Conservation (phyloP, 2,113 vertebrate genomes). For the Dasyurus viverrinus region DNA sequence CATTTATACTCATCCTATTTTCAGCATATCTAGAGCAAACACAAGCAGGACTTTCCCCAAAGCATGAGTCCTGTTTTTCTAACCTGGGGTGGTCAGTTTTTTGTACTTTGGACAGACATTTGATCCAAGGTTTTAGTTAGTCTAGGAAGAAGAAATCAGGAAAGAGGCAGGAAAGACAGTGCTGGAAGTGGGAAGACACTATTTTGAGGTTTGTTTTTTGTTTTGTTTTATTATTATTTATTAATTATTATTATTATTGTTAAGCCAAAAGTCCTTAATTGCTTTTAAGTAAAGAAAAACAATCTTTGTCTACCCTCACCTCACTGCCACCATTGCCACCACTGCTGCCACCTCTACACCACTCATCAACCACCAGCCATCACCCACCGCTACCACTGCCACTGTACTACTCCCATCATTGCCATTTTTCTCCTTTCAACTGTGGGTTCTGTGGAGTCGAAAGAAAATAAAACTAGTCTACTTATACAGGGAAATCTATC, state of each 20-base stretch:
- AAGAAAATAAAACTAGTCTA: conserved; percentile 48
- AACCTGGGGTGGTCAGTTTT: not conserved
- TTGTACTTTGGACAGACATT: conserved; percentile 7
- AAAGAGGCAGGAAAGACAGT: conserved; percentile 9
- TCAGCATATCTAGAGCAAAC: not conserved
- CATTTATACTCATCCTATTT: conserved; percentile 25
- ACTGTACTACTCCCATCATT: not conserved
- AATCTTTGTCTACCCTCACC: conserved; percentile 31
- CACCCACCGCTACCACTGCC: too few relatives aligned
- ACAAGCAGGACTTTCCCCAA: not conserved
- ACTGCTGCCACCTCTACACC: not conserved
- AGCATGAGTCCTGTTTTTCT: not conserved
- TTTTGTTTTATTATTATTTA: too few relatives aligned
- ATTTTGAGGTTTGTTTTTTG: too few relatives aligned
- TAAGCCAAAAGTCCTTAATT: conserved; percentile 27
- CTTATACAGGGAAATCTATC: conserved; percentile 40
- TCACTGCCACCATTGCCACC: too few relatives aligned
- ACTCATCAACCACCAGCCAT: too few relatives aligned
- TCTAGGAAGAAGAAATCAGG: conserved; percentile 40
- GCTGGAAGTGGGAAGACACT: not conserved
- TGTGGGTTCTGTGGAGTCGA: not conserved
- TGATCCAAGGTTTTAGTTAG: not conserved
- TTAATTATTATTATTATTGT: too few relatives aligned
- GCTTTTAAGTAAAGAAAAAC: conserved; percentile 62
- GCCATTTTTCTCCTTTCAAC: not conserved